These are phyloP conservation scores for Oscheius sp. DNA, from an alignment of 2,888 invertebrate species.

Conservation along the genomic window DNA sequence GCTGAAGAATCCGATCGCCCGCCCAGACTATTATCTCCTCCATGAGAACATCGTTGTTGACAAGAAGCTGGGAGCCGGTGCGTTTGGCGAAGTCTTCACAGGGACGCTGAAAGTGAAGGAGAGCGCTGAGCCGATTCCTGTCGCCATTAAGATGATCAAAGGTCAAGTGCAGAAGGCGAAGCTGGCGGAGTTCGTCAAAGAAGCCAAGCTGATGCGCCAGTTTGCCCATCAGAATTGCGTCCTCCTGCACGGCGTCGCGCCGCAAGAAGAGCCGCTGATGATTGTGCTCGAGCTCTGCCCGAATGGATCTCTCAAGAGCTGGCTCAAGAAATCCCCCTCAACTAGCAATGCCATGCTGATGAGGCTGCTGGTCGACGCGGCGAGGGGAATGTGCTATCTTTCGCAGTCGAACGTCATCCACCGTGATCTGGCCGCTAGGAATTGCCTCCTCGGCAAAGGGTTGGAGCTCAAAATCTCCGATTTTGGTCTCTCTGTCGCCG, in stretches of 20 bases:
- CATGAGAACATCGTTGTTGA: conserved; percentile 36
- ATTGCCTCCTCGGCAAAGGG: conserved; percentile 33
- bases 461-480: conserved; percentile 42
- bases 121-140: conserved; percentile 18
- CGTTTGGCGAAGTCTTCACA: conserved; percentile 45
- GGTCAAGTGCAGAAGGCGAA: conserved; percentile 37
- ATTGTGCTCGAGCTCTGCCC: conserved; percentile 42
- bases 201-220: conserved; percentile 41
- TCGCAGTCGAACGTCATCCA: conserved; percentile 33
- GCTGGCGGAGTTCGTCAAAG: conserved; percentile 38
- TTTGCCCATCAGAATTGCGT: conserved; percentile 40
- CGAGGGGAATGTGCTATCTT: conserved; percentile 24
- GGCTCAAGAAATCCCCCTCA: conserved; percentile 19
- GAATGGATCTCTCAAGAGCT: conserved; percentile 44
- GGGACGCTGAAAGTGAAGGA: conserved; percentile 29
- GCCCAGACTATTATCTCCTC: conserved; percentile 45
- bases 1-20: conserved; percentile 26
- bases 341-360: conserved; percentile 19
- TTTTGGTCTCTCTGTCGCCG: conserved; percentile 42
- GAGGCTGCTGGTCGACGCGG: conserved; percentile 8
- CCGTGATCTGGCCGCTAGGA: conserved; percentile 46
- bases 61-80: conserved; percentile 39
- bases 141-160: conserved; percentile 45
- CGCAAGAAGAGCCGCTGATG: conserved; percentile 45
- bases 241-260: conserved; percentile 42